These are phyloP conservation scores for Drosophila tripunctata DNA, from an alignment of 2,888 invertebrate genomes.

Conservation along the genomic window DNA sequence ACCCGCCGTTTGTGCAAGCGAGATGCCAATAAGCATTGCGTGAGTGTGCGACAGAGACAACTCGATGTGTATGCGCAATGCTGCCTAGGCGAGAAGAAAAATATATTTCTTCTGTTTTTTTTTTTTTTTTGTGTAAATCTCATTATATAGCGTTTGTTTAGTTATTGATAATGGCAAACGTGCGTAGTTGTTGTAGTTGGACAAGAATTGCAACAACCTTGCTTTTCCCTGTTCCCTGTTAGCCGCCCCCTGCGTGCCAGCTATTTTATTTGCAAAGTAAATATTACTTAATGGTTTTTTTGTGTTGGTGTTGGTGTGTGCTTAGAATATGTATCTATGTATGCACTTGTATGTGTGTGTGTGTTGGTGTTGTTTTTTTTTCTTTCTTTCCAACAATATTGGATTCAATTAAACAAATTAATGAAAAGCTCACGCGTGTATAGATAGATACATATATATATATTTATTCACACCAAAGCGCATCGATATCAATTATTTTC, in stretches of 20 bases:
- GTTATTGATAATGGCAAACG: constrained; percentile 50
- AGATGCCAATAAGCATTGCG: constrained; percentile 44
- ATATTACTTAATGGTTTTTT: constrained; percentile 74
- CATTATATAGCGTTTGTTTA: constrained; percentile 59
- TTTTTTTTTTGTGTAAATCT: constrained; percentile 36
- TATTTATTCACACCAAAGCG: constrained; percentile 43
- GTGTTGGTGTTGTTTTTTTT: constrained; percentile 33
- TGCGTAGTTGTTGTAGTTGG: constrained; percentile 44
- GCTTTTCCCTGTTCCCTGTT: constrained; percentile 7
- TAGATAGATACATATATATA: too few species aligned
- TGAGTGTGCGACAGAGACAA: constrained; percentile 57
- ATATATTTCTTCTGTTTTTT: too few species aligned
- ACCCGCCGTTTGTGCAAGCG: constrained; percentile 37
- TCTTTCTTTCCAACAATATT: constrained; percentile 52
- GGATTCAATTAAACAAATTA: constrained; percentile 69
- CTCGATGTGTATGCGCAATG: constrained; percentile 31
- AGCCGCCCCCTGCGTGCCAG: constrained; percentile 23
- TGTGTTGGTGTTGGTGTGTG: constrained; percentile 69
- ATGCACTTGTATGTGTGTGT: constrained; percentile 36
- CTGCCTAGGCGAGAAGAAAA: constrained; percentile 51
- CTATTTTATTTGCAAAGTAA: constrained; percentile 52
- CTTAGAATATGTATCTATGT: constrained; percentile 75
- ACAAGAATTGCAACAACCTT: constrained; percentile 47
- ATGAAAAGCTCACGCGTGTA: constrained; percentile 47
- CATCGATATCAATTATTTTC: constrained; percentile 70